Evolutionary conservation across 2,888 invertebrate species (phyloP).

Genomic region (Plebejus anna): DNA sequence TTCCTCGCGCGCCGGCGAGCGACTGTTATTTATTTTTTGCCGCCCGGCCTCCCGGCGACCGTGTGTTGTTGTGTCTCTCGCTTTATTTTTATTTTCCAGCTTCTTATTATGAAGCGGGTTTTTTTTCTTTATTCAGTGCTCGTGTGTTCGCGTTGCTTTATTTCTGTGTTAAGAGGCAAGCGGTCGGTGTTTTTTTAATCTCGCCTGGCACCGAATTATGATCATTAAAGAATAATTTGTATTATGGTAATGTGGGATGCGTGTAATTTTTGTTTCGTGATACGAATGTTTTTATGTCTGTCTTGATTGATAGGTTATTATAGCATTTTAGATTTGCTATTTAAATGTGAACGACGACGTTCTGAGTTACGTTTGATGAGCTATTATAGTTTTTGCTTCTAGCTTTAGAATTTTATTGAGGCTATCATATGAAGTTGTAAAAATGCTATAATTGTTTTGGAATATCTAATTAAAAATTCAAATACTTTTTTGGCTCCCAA

Average conservation of each 20-base stretch:
- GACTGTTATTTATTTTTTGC: constrained; percentile 77
- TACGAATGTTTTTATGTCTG: constrained; percentile 66
- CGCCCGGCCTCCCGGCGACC: constrained; percentile 58
- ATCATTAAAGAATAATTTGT: constrained; percentile 80
- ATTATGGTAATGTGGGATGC: constrained; percentile 78
- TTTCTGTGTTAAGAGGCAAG: constrained; percentile 78
- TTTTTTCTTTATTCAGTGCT: constrained; percentile 75
- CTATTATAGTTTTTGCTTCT: constrained; percentile 24
- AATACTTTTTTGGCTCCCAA: background rate
- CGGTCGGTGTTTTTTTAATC: constrained; percentile 70
- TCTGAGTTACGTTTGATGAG: background rate
- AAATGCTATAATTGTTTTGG: background rate
- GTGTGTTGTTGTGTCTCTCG: constrained; percentile 76
- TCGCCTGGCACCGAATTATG: constrained; percentile 76
- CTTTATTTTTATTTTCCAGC: constrained; percentile 79
- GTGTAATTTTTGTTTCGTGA: constrained; percentile 77
- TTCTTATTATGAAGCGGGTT: constrained; percentile 77
- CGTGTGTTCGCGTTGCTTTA: constrained; percentile 77
- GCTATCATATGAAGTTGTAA: background rate
- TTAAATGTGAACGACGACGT: constrained; percentile 27
- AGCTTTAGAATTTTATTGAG: background rate
- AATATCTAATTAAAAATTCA: background rate
- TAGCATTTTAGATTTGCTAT: constrained; percentile 26
- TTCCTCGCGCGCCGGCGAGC: constrained; percentile 76
- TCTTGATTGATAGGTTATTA: constrained; percentile 63